Percentiles rank a stretch among this genome's conserved stretches.
Evolutionary conservation across 2,113 vertebrate species (phyloP).

Genomic region (Willisornis vidua): DNA sequence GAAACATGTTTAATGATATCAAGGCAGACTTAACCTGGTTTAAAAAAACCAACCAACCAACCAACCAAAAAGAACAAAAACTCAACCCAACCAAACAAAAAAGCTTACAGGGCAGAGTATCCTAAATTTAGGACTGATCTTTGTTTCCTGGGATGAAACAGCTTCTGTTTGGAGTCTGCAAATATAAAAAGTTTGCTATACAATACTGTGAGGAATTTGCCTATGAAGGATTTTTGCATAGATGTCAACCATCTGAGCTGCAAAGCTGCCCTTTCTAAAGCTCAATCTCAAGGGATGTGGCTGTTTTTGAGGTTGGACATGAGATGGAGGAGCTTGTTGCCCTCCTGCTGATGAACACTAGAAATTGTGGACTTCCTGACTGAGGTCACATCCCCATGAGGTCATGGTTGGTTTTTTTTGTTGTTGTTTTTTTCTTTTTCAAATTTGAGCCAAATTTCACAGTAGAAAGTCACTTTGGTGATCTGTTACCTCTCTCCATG

Average conservation of each 20-base stretch:
- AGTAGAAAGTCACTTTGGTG: background rate
- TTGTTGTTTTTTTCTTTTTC: background rate
- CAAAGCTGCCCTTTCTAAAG: background rate
- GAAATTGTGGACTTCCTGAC: background rate
- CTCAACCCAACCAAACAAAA: no score
- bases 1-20: background rate
- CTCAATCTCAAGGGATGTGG: background rate
- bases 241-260: background rate
- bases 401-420: background rate
- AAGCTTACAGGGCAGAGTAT: background rate
- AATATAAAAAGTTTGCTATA: background rate
- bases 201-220: background rate
- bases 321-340: background rate
- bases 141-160: background rate
- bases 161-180: background rate
- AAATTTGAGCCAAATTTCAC: background rate
- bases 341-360: background rate
- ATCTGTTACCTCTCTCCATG: background rate
- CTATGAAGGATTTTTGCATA: background rate
- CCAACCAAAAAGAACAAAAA: no score
- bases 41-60: background rate
- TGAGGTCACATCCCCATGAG: background rate
- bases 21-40: background rate
- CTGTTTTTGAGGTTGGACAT: background rate
- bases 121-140: background rate